Percentiles rank a stretch among this genome's conserved stretches.
These are phyloP conservation scores for Deilephila porcellus DNA, from an alignment of 2,888 invertebrate genomes.

Conservation along the genomic window DNA sequence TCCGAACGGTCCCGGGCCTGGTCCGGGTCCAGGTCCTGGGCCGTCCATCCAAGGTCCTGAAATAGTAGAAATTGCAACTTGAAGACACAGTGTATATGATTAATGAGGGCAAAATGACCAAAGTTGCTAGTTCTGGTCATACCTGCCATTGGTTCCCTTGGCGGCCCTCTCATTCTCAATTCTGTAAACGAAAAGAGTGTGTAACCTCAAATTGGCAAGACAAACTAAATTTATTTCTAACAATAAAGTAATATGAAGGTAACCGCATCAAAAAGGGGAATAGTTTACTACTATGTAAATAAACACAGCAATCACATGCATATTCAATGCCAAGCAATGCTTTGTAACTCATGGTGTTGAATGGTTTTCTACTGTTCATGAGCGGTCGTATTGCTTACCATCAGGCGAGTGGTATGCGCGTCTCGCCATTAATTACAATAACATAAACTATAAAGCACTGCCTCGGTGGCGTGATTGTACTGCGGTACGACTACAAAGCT, in stretches of 20 bases:
- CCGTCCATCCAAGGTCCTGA: conserved; percentile 80
- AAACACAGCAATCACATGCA: neutral
- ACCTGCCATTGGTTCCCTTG: conserved; percentile 74
- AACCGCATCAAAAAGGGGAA: neutral
- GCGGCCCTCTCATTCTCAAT: conserved; percentile 78
- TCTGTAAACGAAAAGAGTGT: conserved; percentile 72
- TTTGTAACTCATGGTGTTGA: too few relatives aligned
- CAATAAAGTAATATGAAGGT: neutral
- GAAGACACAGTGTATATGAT: conserved; percentile 34
- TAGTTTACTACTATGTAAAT: neutral
- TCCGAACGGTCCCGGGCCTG: conserved; percentile 63
- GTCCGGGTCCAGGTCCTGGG: conserved; percentile 51
- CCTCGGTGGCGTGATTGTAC: too few relatives aligned
- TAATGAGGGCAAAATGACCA: conserved; percentile 4
- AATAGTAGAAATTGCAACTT: conserved; percentile 43
- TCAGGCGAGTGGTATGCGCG: too few relatives aligned
- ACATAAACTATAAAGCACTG: too few relatives aligned
- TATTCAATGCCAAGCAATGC: neutral
- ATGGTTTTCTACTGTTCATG: neutral
- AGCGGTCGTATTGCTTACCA: too few relatives aligned
- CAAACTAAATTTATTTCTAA: neutral
- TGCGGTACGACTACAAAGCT: too few relatives aligned
- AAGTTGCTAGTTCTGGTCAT: conserved; percentile 47
- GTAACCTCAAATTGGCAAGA: conserved; percentile 35
- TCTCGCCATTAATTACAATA: too few relatives aligned